Evolutionary conservation across 2,113 vertebrate species (phyloP), one percentile per base, ranked within the genome.

Genomic region (Urocitellus parryii): DNA sequence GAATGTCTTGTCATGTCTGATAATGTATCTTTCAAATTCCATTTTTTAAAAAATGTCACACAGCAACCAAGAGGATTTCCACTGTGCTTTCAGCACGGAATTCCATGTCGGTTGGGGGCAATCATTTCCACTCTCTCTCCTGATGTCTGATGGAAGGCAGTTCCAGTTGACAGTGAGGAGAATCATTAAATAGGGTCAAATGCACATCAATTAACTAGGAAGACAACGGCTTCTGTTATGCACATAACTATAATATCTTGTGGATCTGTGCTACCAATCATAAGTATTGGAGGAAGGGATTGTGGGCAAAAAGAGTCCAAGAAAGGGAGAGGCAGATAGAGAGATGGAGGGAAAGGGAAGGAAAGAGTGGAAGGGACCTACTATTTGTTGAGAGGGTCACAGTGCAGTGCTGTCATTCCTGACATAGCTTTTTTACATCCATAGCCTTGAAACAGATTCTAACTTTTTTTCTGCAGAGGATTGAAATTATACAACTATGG

Each of bases 31-130:
- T 90, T 96, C 81, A 94, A 86, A 89, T 78, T 89, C 18, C 24
- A 42, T 53, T 82, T 92, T 92, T 93, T 94, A 48, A n/a, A 27
- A 92, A 94, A 86, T 96, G 86, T 95, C 94, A 85, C 56, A 87
- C 51, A 90, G 70, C 45, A 91, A 39, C 65, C 24, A 56, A 82
- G 63, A 90, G 91, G 88, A 76, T 25, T 68, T 79, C 37, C 27
- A 68, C 27, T 87, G 51, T 3, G 68, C 39, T 88, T 92, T 63
- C 63, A 88, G 51, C n/a, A 61, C 74, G 45, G 65, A 53, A 70
- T 76, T 94, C 29, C 2, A 25, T 70, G 39, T 90, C 61, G 61
- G 39, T 37, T 37, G 48, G 48, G 89, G 79, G 94, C 70, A 93
- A 67, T 96, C 74, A 80, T 37, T 63, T 91, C 22, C 39, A 51